Evolutionary conservation across 2,797 vertebrate species (phyloP).

Genomic region (Tiaroga cobitis): DNA sequence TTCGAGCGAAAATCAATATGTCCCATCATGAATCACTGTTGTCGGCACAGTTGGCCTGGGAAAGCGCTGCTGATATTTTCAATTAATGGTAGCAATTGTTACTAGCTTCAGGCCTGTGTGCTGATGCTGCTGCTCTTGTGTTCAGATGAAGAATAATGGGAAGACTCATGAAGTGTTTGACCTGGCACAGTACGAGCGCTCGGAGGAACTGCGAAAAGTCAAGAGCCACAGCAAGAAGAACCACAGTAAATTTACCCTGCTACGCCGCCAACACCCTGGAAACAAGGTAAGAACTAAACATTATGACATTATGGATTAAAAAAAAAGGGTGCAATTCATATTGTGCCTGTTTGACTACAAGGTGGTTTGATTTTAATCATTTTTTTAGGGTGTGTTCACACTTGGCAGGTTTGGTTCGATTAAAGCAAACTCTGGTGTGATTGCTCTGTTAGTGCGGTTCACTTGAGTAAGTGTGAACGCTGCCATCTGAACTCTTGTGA

Average conservation of each 20-base stretch:
- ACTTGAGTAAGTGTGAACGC: neutral
- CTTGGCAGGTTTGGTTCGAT: neutral
- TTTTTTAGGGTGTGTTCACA: neutral
- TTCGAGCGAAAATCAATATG: constrained; percentile 52
- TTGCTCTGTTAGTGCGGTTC: neutral
- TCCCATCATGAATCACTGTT: constrained; percentile 42
- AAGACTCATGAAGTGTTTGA: constrained; percentile 87
- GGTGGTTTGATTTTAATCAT: neutral
- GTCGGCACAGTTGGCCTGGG: constrained; percentile 37
- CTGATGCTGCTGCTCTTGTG: constrained; percentile 6
- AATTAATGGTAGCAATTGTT: constrained; percentile 39
- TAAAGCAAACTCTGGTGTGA: neutral
- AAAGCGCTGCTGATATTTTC: constrained; percentile 49
- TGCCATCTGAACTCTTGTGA: neutral
- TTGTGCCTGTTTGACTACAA: neutral
- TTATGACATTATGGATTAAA: neutral
- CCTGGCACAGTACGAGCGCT: constrained; percentile 91
- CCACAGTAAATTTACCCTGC: constrained; percentile 91
- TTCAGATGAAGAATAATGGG: constrained; percentile 91
- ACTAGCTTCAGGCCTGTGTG: constrained; percentile 25
- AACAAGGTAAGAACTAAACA: constrained; percentile 75
- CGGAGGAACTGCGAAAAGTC: constrained; percentile 91
- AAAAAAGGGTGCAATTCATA: neutral
- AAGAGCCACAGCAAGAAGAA: constrained; percentile 96
- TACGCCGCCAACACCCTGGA: constrained; percentile 82